phyloP scores from a whole-genome alignment of 2,113 vertebrate species.

The Pedionomus torquatus region DNA sequence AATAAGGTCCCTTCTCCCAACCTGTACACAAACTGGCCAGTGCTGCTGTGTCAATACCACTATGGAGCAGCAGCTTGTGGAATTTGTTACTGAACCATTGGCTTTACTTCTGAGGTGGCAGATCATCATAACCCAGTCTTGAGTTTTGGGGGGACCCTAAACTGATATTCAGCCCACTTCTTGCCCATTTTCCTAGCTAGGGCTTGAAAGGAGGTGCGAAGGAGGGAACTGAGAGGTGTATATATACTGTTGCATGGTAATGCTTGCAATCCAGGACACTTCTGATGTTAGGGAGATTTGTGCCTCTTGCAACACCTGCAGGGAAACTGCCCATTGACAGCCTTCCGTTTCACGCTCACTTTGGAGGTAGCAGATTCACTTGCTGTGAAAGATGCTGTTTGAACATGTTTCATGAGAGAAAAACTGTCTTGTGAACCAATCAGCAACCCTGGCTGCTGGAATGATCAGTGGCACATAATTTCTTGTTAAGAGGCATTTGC shows the following conservation, averaged over 20 bases:
- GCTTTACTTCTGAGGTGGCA: background rate
- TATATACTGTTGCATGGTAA: background rate
- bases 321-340: background rate
- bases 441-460: background rate
- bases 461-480: background rate
- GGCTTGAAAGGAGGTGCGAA: background rate
- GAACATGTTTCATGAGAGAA: background rate
- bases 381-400: background rate
- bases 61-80: background rate
- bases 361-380: background rate
- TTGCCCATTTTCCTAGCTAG: background rate
- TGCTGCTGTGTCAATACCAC: background rate
- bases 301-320: background rate
- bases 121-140: background rate
- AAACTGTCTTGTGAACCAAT: background rate
- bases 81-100: background rate
- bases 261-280: background rate
- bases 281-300: background rate
- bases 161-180: background rate
- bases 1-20: background rate
- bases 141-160: background rate
- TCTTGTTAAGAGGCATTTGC: background rate
- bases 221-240: background rate
- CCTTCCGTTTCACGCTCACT: accelerated
- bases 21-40: background rate